Conservation (phyloP, 2,888 invertebrate genomes). For the Macaria notata region DNA sequence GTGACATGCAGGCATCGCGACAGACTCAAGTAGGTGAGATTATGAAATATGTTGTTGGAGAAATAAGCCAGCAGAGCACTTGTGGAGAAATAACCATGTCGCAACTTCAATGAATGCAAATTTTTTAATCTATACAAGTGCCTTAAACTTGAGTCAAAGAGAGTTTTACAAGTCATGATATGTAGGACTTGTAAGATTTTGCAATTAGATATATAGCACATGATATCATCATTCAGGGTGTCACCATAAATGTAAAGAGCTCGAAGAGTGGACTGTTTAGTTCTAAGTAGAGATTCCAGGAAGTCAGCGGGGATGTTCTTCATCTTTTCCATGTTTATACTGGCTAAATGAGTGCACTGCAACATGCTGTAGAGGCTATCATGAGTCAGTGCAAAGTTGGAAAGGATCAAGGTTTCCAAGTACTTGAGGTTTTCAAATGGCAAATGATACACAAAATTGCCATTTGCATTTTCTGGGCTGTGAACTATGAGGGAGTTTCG, state of each 20-base stretch:
- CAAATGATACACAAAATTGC: slow-evolving; percentile 75
- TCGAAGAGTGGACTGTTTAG: slow-evolving; percentile 65
- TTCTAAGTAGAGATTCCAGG: slow-evolving; percentile 68
- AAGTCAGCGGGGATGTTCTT: slow-evolving; percentile 78
- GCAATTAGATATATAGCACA: slow-evolving; percentile 70
- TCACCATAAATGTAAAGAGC: slow-evolving; percentile 78
- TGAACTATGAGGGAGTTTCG: slow-evolving; percentile 77
- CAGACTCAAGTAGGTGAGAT: slow-evolving; percentile 72
- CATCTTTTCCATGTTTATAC: slow-evolving; percentile 81
- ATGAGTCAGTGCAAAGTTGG: slow-evolving; percentile 76
- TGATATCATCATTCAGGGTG: slow-evolving; percentile 76
- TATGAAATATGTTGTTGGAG: slow-evolving; percentile 72
- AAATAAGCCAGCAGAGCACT: slow-evolving; percentile 75
- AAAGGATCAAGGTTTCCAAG: slow-evolving; percentile 71
- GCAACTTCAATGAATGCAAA: slow-evolving; percentile 72
- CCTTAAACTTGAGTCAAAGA: slow-evolving; percentile 76
- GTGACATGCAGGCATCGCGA: slow-evolving; percentile 76
- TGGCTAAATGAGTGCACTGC: slow-evolving; percentile 70
- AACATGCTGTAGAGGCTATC: slow-evolving; percentile 75
- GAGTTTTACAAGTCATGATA: slow-evolving; percentile 78
- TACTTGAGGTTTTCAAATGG: slow-evolving; percentile 74
- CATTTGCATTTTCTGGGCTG: slow-evolving; percentile 70
- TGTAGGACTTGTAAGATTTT: slow-evolving; percentile 69
- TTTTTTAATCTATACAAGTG: slow-evolving; percentile 72
- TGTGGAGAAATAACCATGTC: slow-evolving; percentile 79